Evolutionary conservation across 2,888 invertebrate species (phyloP).

Genomic region (Papilio elwesi): DNA sequence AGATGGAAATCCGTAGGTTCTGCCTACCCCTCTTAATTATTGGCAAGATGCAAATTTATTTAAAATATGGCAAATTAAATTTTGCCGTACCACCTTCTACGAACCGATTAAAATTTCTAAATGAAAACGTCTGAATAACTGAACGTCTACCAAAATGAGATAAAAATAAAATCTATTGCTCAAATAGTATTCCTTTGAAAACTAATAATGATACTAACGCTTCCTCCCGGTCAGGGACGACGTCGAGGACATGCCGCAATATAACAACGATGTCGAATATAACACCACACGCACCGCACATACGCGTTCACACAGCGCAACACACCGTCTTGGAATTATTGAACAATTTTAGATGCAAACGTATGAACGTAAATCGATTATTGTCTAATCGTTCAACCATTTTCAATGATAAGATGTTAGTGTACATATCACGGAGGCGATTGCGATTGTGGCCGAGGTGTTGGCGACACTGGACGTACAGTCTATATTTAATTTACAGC

Average conservation of each 20-base stretch:
- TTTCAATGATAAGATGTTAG: constrained; percentile 78
- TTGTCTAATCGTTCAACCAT: constrained; percentile 75
- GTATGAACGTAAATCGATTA: constrained; percentile 65
- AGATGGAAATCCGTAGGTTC: no score
- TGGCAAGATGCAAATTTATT: no score
- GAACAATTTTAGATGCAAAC: constrained; percentile 66
- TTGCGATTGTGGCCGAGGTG: constrained; percentile 54
- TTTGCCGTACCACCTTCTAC: no score
- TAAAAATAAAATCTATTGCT: constrained; percentile 1
- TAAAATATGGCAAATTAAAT: no score
- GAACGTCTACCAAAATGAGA: background rate
- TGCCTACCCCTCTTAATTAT: no score
- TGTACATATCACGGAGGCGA: constrained; percentile 56
- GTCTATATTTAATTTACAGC: constrained; percentile 76
- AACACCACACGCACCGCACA: constrained; percentile 48
- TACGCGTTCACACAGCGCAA: constrained; percentile 62
- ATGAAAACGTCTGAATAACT: background rate
- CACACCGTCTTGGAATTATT: constrained; percentile 66
- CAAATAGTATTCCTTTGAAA: constrained; percentile 27
- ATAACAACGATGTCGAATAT: constrained; percentile 62
- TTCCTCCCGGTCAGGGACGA: constrained; percentile 70
- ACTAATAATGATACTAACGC: constrained; percentile 73
- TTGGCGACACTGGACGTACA: constrained; percentile 69
- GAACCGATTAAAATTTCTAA: no score
- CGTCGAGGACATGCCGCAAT: constrained; percentile 67